Percentiles rank a stretch among this genome's conserved stretches.
Evolutionary conservation across 2,888 invertebrate species (phyloP).

Genomic region (Ichneumoninae sp.): DNA sequence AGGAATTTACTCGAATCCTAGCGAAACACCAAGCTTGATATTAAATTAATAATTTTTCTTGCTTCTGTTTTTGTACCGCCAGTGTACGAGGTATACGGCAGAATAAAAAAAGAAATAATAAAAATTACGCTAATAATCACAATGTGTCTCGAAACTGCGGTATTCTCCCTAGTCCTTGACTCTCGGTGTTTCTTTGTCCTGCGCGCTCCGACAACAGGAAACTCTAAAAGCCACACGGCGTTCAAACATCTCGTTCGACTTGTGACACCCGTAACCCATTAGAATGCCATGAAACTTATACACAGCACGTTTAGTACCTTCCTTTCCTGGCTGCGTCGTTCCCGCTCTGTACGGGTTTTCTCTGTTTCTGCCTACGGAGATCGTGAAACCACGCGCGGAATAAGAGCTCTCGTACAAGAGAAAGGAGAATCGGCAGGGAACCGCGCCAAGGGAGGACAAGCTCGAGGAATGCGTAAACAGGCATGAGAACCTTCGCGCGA

Average conservation of each 20-base stretch:
- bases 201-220: constrained; percentile 3
- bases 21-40: neutral
- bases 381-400: constrained; percentile 12
- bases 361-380: constrained; percentile 16
- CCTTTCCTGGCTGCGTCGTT: constrained; percentile 6
- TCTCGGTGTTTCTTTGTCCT: neutral
- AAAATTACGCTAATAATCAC: no score
- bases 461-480: constrained; percentile 63
- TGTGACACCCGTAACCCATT: constrained; percentile 32
- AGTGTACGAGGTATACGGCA: neutral
- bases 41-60: no score
- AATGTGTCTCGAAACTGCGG: neutral
- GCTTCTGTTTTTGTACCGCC: neutral
- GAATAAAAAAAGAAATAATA: neutral
- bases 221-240: constrained; percentile 1
- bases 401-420: constrained; percentile 42
- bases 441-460: constrained; percentile 56
- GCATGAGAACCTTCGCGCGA: constrained; percentile 61
- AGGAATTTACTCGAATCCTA: no score
- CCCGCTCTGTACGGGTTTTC: neutral
- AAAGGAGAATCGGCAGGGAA: constrained; percentile 53
- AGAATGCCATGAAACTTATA: constrained; percentile 40
- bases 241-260: constrained; percentile 14
- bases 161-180: neutral
- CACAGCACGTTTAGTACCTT: constrained; percentile 37